phyloP scores from a whole-genome alignment of 2,113 vertebrate species.

The Tenrec ecaudatus region DNA sequence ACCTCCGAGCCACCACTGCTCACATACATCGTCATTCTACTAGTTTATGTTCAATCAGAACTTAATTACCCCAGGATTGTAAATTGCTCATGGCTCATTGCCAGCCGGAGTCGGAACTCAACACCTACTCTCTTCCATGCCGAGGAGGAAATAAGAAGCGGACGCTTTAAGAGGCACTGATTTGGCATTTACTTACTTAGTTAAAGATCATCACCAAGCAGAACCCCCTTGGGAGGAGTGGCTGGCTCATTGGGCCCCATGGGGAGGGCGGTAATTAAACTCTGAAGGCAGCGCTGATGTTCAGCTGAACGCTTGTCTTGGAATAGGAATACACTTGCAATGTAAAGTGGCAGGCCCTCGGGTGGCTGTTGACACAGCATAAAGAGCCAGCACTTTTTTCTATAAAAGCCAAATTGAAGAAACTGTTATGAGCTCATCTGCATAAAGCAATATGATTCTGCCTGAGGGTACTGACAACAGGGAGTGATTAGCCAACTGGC shows the following conservation, averaged over 20 bases:
- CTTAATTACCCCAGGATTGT: slow-evolving; percentile 48
- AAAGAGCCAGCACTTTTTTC: slow-evolving; percentile 87
- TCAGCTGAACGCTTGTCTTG: slow-evolving; percentile 93
- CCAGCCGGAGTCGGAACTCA: slow-evolving; percentile 40
- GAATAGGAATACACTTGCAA: slow-evolving; percentile 90
- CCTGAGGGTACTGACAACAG: slow-evolving; percentile 91
- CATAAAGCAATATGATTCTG: slow-evolving; percentile 93
- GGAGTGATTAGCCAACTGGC: slow-evolving; percentile 91
- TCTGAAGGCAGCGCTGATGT: slow-evolving; percentile 87
- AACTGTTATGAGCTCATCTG: slow-evolving; percentile 96
- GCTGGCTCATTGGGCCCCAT: slow-evolving; percentile 89
- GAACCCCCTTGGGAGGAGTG: slow-evolving; percentile 86
- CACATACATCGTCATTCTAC: neutral
- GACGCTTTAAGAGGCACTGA: slow-evolving; percentile 82
- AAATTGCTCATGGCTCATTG: slow-evolving; percentile 60
- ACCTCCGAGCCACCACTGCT: neutral
- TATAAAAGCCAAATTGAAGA: slow-evolving; percentile 92
- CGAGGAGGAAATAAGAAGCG: slow-evolving; percentile 69
- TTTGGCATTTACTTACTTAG: slow-evolving; percentile 89
- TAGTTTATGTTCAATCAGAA: slow-evolving; percentile 31
- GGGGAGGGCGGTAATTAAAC: slow-evolving; percentile 93
- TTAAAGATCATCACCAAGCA: slow-evolving; percentile 88
- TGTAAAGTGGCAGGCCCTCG: slow-evolving; percentile 90
- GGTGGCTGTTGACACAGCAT: slow-evolving; percentile 95
- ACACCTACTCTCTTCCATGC: slow-evolving; percentile 60